Conservation (phyloP, 23 tunicate genomes). For the Trididemnum nubilum region DNA sequence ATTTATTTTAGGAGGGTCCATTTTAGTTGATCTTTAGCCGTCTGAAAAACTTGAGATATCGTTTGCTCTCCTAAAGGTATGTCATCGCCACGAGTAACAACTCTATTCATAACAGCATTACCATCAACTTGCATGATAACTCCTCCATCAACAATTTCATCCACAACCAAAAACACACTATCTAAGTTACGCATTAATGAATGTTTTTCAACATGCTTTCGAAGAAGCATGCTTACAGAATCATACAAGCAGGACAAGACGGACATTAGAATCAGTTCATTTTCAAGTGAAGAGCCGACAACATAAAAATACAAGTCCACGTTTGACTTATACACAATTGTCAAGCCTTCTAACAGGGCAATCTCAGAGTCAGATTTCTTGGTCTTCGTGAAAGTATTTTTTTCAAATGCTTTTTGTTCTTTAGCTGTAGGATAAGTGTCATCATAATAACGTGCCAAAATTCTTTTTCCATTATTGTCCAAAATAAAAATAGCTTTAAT, state of each 20-base stretch:
- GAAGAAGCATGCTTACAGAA: conserved; percentile 72
- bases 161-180: conserved; percentile 85
- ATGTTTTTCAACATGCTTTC: conserved; percentile 93
- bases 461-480: conserved; percentile 96
- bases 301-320: conserved; percentile 98
- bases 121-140: conserved; percentile 93
- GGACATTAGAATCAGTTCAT: conserved; percentile 91
- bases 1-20: conserved; percentile 90
- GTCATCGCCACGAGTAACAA: conserved; percentile 90
- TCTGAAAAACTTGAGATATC: conserved; percentile 87
- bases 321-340: conserved; percentile 94
- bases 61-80: conserved; percentile 93
- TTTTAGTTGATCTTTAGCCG: conserved; percentile 97
- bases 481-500: conserved; percentile 88
- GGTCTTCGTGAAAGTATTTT: conserved; percentile 85
- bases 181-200: conserved; percentile 80
- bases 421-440: conserved; percentile 77
- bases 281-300: conserved; percentile 89
- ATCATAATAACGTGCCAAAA: conserved; percentile 93
- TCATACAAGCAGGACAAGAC: conserved; percentile 91
- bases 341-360: conserved; percentile 90
- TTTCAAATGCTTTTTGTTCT: conserved; percentile 96
- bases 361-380: conserved; percentile 96
- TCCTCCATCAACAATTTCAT: conserved; percentile 98
- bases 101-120: conserved; percentile 68